phyloP scores from a whole-genome alignment of 2,888 invertebrate species.

The Synergus itoensis region DNA sequence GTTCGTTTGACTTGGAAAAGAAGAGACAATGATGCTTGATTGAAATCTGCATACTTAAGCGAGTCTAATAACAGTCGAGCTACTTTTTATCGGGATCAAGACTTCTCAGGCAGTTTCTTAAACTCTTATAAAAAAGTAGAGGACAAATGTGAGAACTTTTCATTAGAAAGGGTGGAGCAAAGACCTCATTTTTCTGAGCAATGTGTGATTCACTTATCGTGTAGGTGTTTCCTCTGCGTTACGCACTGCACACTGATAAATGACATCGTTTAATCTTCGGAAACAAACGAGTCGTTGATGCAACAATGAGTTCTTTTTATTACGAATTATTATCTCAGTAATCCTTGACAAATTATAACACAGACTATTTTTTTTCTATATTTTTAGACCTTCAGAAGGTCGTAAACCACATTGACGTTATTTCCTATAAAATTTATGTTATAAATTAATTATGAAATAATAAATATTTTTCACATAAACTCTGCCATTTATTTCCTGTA shows the following conservation, averaged over 20 bases:
- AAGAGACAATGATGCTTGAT: background rate
- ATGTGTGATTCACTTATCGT: slow-evolving; percentile 57
- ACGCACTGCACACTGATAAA: slow-evolving; percentile 15
- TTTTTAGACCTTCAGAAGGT: background rate
- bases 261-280: slow-evolving; percentile 36
- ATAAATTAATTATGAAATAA: too few species aligned
- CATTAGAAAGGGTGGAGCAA: background rate
- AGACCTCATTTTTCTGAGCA: slow-evolving; percentile 50
- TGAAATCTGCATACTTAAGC: slow-evolving; percentile 12
- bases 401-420: background rate
- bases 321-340: slow-evolving; percentile 9
- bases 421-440: too few species aligned
- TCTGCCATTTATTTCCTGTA: too few species aligned
- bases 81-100: slow-evolving; percentile 6
- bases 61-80: background rate
- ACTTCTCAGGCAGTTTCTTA: background rate
- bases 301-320: slow-evolving; percentile 17
- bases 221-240: slow-evolving; percentile 39
- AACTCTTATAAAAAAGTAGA: background rate
- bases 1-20: background rate
- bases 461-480: too few species aligned
- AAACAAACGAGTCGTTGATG: slow-evolving; percentile 24
- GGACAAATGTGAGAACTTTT: slow-evolving; percentile 11
- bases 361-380: background rate
- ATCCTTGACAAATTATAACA: slow-evolving; percentile 15